Base-by-base conservation (phyloP, 2,113 vertebrate genomes). In the Amblyopsis rosae region DNA sequence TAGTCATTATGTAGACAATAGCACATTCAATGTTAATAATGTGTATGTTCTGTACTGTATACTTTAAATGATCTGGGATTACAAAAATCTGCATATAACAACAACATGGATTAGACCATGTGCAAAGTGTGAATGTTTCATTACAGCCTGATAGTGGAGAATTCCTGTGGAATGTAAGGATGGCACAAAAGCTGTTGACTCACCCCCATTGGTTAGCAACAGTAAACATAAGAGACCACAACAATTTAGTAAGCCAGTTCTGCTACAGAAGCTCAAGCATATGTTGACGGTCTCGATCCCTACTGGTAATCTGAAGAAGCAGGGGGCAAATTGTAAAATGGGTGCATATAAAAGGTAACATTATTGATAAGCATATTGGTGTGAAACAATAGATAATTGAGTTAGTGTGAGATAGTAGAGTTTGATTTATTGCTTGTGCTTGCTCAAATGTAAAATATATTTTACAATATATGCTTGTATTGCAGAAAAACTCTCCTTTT, bases 401-500 rank as follows among this genome's bases (percentile, higher is more conserved):
- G 26, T 26, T 26, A 26, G 26, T 41, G 35, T 41, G 35, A 41
- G 4, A 41, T 6, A 41, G 4, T 41, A 41, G 0, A 41, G 7
- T 41, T 41, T 26, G 1, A 26, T 26, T 2, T 26, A 26, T 26
- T 26, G 26, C 35, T 41, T 41, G 17, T 4, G 54, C 54, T 46
- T 11, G 19, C 33, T 57, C 19, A 61, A 16, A 47, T 8, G 15
- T 46, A 17, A 26, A 51, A 1, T 35, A 17, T 13, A 1, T 8
- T 50, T 45, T 3, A 10, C 10, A 1, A 17, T 50, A 15, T 70
- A 45, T 76, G 67, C 62, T 75, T 85, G n/a, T 15, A n/a, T 86
- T 87, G 6, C 73, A 90, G 89, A 65, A 67, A 79, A 58, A 72
- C 82, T 17, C 48, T 85, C 59, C 46, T 88, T 56, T 89, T 69